Evolutionary conservation across 2,797 vertebrate species (phyloP).

Genomic region (Cossypha polioptera): DNA sequence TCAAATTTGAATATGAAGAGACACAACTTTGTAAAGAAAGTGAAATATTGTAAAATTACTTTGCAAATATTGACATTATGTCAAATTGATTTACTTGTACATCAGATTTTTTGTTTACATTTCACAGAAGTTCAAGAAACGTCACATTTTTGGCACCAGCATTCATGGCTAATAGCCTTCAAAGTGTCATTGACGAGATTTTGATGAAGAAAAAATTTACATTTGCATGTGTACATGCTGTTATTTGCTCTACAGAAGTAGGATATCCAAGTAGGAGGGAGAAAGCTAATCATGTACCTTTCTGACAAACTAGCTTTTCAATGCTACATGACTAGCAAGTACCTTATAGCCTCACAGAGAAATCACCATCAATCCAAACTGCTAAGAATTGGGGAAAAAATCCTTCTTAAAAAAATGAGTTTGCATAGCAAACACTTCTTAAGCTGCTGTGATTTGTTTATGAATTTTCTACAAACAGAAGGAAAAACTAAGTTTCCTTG

Average conservation of each 20-base stretch:
- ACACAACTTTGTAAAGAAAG: background rate
- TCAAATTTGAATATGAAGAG: background rate
- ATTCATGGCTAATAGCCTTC: background rate
- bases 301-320: background rate
- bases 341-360: background rate
- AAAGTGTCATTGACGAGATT: background rate
- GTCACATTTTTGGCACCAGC: background rate
- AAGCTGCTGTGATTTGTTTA: background rate
- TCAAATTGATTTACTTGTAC: background rate
- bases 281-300: background rate
- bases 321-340: background rate
- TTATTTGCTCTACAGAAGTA: background rate
- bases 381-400: background rate
- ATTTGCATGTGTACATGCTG: background rate
- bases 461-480: background rate
- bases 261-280: background rate
- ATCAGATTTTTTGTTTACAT: background rate
- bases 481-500: background rate
- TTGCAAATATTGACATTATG: background rate
- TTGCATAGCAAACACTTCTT: background rate
- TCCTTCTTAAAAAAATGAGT: background rate
- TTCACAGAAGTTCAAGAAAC: background rate
- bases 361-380: background rate
- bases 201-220: background rate
- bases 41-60: background rate